Base-by-base conservation (phyloP, 2,113 vertebrate species). In the Dolichotis patagonum region DNA sequence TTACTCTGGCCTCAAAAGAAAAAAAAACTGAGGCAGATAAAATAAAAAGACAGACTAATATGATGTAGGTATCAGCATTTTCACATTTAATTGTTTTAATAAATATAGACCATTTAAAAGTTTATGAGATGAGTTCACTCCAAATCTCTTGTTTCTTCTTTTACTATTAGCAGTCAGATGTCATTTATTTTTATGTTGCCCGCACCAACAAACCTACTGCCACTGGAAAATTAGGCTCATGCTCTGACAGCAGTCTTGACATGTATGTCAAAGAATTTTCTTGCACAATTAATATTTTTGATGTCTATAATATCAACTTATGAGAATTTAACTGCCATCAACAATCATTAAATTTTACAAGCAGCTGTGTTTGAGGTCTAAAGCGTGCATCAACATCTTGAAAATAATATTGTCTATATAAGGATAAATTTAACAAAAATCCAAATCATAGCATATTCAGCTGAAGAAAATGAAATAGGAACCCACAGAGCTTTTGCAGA, bases 401-500 rank as follows among this genome's bases (percentile, higher is more conserved):
- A 69, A 96, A 93, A 90, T 88, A 96, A 97, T 96, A 82, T 7
- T 94, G 0, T 95, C 84, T 97, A 35, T 3, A 63, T 94, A 94
- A 77, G 3, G 1, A 41, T 93, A 94, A 94, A 97, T 96, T 97
- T 97, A 96, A 97, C 97, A 96, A 96, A 73, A 97, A 97, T 73
- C 43, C 88, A 98, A 98, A 97, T 96, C 93, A 96, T 90, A 96
- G 94, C 95, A 94, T 96, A 98, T 97, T 98, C 96, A 94, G 83
- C 95, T 95, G 97, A 97, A 80, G 67, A 98, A 97, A 97, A 98
- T 98, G 95, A 98, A 98, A 98, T 96, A 98, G 98, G 98, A 98
- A 97, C 98, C 92, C 96, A 97, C 95, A 87, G 96, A 97, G 91
- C 98, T 98, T 97, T 94, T 32, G 67, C 88, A 97, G 95, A 98